Percentiles rank a stretch among this genome's conserved stretches.
These are phyloP conservation scores for Pseudococcus jackbeardsleyi DNA, from an alignment of 2,888 invertebrate species.

Conservation along the genomic window DNA sequence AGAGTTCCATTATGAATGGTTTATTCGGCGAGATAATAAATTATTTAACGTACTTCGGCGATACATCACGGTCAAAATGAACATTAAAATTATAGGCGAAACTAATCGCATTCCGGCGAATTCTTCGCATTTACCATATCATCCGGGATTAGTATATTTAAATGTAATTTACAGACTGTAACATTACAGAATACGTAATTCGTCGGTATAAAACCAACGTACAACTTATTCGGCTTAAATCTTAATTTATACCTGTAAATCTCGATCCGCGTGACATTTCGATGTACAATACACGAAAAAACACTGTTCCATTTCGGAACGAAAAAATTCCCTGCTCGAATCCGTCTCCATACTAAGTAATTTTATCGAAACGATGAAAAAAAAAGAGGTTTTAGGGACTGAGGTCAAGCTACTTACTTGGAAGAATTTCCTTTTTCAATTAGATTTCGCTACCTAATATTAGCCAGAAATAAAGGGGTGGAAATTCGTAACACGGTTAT, in stretches of 20 bases:
- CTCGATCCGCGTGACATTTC: background rate
- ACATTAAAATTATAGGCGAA: conserved; percentile 35
- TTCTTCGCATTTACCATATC: background rate
- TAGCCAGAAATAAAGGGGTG: background rate
- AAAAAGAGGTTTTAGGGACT: background rate
- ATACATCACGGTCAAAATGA: conserved; percentile 22
- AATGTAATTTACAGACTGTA: conserved; percentile 27
- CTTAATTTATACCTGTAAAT: conserved; percentile 31
- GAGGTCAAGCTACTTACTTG: background rate
- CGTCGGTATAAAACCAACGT: background rate
- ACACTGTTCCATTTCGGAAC: background rate
- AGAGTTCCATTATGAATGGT: background rate
- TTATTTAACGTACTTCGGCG: conserved; percentile 25
- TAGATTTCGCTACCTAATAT: background rate
- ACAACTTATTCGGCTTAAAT: background rate
- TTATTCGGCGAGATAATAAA: conserved; percentile 11
- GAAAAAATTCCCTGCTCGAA: background rate
- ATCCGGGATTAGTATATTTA: conserved; percentile 5
- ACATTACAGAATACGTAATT: conserved; percentile 24
- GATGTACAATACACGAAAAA: background rate
- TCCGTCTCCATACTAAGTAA: background rate
- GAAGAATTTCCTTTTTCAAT: conserved; percentile 3
- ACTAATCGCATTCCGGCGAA: background rate
- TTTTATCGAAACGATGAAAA: background rate
- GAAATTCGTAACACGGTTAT: background rate